Evolutionary conservation across 2,113 vertebrate genomes (phyloP).

Genomic region (Colistium nudipinnis): DNA sequence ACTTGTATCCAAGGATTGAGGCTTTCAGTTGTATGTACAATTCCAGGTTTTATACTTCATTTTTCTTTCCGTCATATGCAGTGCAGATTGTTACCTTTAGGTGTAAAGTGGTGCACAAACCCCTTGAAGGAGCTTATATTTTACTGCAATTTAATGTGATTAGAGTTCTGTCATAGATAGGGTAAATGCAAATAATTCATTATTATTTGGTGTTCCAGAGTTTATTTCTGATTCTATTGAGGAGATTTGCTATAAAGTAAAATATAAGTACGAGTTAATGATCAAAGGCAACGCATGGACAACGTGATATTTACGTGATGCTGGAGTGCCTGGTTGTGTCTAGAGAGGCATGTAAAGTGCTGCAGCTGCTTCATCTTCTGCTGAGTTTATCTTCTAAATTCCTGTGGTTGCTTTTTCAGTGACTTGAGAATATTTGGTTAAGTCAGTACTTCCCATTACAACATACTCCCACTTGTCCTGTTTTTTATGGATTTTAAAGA

Average conservation of each 20-base stretch:
- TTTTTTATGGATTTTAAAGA: too few species aligned
- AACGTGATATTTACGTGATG: neutral
- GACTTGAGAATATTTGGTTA: neutral
- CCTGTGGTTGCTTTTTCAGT: neutral
- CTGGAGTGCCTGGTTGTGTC: neutral
- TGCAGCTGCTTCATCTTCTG: neutral
- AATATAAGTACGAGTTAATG: too few species aligned
- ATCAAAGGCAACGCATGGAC: neutral
- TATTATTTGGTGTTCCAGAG: neutral
- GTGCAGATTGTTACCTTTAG: neutral
- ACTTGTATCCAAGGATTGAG: slow-evolving; percentile 32
- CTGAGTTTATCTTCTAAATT: neutral
- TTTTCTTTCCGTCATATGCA: neutral
- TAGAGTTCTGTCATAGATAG: neutral
- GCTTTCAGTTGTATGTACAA: slow-evolving; percentile 48
- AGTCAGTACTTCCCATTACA: neutral
- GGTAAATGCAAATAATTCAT: neutral
- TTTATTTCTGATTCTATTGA: slow-evolving; percentile 10
- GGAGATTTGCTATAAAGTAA: too few species aligned
- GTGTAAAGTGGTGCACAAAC: neutral
- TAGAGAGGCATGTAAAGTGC: neutral
- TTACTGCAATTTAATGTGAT: slow-evolving; percentile 3
- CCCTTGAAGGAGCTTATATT: neutral
- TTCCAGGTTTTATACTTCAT: slow-evolving; percentile 30
- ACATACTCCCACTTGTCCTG: too few species aligned